phyloP scores from a whole-genome alignment of 1,140 invertebrate genomes.

The Littorina saxatilis region DNA sequence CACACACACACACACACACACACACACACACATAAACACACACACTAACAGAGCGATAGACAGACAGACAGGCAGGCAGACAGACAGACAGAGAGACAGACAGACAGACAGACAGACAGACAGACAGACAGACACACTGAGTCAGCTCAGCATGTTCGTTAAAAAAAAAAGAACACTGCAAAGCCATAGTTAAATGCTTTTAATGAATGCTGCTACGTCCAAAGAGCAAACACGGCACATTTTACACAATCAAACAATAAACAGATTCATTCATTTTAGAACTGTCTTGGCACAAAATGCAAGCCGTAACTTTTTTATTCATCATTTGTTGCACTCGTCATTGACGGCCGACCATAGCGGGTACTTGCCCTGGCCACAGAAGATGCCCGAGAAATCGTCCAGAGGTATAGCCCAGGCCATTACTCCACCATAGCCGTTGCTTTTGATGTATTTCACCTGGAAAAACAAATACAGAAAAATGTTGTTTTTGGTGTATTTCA shows the following conservation, averaged over 20 bases:
- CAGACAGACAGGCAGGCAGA: too few relatives aligned
- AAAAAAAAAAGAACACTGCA: too few relatives aligned
- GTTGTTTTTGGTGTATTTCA: too few relatives aligned
- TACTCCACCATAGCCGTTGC: conserved; percentile 91
- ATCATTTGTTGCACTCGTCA: conserved; percentile 34
- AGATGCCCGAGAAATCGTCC: conserved; percentile 77
- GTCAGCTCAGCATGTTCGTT: too few relatives aligned
- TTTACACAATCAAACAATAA: conserved; percentile 61
- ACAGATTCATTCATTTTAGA: background rate
- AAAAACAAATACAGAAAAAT: background rate
- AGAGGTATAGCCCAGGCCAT: conserved; percentile 98
- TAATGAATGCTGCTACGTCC: too few relatives aligned
- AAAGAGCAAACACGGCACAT: too few relatives aligned
- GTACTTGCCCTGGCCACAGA: conserved; percentile 66
- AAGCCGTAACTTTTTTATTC: too few relatives aligned
- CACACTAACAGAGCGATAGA: background rate
- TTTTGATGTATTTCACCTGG: conserved; percentile 38
- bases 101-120: too few relatives aligned
- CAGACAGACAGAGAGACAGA: too few relatives aligned
- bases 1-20: background rate
- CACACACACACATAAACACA: background rate
- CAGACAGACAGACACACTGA: too few relatives aligned
- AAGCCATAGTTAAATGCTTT: background rate
- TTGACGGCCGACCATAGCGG: conserved; percentile 77
- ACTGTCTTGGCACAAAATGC: too few relatives aligned